phyloP scores from a whole-genome alignment of 2,888 invertebrate species.

The Drosophila prolongata region DNA sequence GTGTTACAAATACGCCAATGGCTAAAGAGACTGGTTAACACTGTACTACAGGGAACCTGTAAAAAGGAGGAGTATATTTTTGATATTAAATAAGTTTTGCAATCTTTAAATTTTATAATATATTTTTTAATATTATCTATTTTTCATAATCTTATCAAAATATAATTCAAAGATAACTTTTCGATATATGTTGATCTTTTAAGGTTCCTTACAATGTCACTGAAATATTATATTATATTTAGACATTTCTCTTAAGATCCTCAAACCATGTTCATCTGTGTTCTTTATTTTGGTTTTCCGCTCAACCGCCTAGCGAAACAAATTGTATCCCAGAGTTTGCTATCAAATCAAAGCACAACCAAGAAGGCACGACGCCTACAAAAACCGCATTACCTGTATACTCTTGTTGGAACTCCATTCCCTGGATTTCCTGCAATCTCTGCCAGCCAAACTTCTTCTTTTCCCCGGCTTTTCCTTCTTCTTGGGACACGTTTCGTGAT shows the following conservation, averaged over 20 bases:
- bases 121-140: too few relatives aligned
- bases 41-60: constrained; percentile 10
- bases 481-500: constrained; percentile 84
- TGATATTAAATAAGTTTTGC: too few relatives aligned
- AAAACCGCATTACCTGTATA: constrained; percentile 34
- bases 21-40: constrained; percentile 39
- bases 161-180: too few relatives aligned
- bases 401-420: constrained; percentile 2
- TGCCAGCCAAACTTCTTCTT: constrained; percentile 45
- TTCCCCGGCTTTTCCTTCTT: constrained; percentile 56
- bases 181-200: too few relatives aligned
- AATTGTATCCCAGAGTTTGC: constrained; percentile 50
- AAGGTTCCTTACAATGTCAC: too few relatives aligned
- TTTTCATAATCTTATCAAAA: too few relatives aligned
- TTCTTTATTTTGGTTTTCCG: neutral
- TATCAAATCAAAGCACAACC: constrained; percentile 44
- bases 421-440: constrained; percentile 57
- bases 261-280: constrained; percentile 21
- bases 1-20: constrained; percentile 70
- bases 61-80: too few relatives aligned
- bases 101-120: too few relatives aligned
- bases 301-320: constrained; percentile 36
- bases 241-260: too few relatives aligned
- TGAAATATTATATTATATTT: too few relatives aligned
- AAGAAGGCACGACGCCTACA: constrained; percentile 47